A percentile compares a stretch with the other conserved stretches of the same genome.
phyloP scores from a whole-genome alignment of 2,113 vertebrate genomes.

The Hippocampus comes region DNA sequence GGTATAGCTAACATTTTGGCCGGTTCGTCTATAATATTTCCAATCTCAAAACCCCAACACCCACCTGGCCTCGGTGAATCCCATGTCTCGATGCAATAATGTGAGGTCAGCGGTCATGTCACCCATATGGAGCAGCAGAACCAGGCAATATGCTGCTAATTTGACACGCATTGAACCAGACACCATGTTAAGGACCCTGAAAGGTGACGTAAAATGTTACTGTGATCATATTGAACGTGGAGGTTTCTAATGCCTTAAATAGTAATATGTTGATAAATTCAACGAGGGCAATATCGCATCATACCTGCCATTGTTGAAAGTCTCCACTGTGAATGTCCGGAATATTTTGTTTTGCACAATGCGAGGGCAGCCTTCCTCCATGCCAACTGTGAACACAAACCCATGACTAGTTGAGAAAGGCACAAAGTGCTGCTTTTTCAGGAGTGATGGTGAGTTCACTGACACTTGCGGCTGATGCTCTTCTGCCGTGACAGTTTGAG shows the following conservation, averaged over 20 bases:
- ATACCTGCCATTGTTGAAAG: slow-evolving; percentile 66
- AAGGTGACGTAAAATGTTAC: neutral
- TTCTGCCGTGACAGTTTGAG: slow-evolving; percentile 75
- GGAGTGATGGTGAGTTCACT: slow-evolving; percentile 46
- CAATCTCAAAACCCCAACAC: neutral
- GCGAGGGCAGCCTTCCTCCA: slow-evolving; percentile 66
- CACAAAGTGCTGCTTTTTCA: neutral
- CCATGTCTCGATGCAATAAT: slow-evolving; percentile 70
- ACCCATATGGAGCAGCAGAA: slow-evolving; percentile 70
- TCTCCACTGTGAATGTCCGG: slow-evolving; percentile 66
- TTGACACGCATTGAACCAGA: slow-evolving; percentile 66
- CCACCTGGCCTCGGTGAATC: slow-evolving; percentile 63
- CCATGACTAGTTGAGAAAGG: neutral
- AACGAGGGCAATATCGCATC: neutral
- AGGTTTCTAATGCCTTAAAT: neutral
- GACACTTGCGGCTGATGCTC: slow-evolving; percentile 78
- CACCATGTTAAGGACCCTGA: slow-evolving; percentile 61
- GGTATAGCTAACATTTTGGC: neutral
- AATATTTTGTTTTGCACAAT: slow-evolving; percentile 63
- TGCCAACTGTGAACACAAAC: slow-evolving; percentile 50
- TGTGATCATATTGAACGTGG: neutral
- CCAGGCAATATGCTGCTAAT: slow-evolving; percentile 65
- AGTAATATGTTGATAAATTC: neutral
- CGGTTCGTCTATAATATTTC: neutral
- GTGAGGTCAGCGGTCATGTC: slow-evolving; percentile 68